Conservation (phyloP, 2,888 invertebrate genomes). For the Atrina japonica region DNA sequence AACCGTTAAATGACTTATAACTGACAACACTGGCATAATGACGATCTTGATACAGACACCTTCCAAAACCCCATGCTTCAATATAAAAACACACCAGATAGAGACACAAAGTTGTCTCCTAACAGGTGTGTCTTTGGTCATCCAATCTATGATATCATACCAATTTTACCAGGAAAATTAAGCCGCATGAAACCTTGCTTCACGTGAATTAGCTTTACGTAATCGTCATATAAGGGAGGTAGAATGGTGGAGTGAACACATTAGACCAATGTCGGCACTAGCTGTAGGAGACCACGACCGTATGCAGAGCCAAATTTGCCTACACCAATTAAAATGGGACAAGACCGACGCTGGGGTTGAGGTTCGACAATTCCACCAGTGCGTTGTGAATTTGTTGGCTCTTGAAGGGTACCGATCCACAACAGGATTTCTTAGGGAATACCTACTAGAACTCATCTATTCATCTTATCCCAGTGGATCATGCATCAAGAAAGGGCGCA, state of each 20-base stretch:
- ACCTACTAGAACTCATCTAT: too few species aligned
- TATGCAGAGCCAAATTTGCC: constrained; percentile 58
- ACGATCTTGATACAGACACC: constrained; percentile 56
- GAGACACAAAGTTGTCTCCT: constrained; percentile 56
- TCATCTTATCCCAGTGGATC: too few species aligned
- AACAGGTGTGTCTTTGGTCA: constrained; percentile 54
- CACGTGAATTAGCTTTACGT: constrained; percentile 57
- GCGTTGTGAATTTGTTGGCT: constrained; percentile 32
- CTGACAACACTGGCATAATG: constrained; percentile 57
- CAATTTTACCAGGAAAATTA: constrained; percentile 49
- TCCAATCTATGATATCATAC: constrained; percentile 54
- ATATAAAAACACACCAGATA: constrained; percentile 41
- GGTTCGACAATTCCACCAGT: constrained; percentile 47
- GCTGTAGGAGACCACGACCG: constrained; percentile 52
- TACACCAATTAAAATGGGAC: constrained; percentile 61
- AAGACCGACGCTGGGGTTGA: constrained; percentile 58
- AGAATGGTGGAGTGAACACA: constrained; percentile 52
- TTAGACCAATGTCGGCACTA: constrained; percentile 47
- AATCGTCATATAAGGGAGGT: constrained; percentile 53
- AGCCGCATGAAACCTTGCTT: constrained; percentile 36
- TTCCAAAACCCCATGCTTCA: constrained; percentile 56
- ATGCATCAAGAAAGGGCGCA: too few species aligned
- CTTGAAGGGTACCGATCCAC: constrained; percentile 30
- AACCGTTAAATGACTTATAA: constrained; percentile 59
- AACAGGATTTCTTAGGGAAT: constrained; percentile 39